These are phyloP conservation scores for Charadrius vociferus DNA, from an alignment of 2,113 vertebrate genomes.

Conservation along the genomic window DNA sequence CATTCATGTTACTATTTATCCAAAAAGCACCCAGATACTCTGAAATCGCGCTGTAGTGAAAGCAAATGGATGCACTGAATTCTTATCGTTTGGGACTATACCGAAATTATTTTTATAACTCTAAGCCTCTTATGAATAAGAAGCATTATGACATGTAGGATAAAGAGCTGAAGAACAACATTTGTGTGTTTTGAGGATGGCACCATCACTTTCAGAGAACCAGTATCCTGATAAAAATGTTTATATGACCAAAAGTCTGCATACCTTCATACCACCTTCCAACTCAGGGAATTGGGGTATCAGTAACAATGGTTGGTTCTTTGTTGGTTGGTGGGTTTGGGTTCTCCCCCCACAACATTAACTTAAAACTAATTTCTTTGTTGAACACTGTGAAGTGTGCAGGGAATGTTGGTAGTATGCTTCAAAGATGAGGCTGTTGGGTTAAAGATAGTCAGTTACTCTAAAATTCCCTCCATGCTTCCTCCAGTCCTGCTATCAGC, in stretches of 20 bases:
- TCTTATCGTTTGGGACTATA: neutral
- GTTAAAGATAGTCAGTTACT: neutral
- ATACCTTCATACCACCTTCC: neutral
- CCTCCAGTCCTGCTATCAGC: neutral
- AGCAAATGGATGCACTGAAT: neutral
- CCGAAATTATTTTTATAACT: neutral
- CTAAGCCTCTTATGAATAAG: neutral
- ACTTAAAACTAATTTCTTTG: neutral
- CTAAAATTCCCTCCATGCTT: neutral
- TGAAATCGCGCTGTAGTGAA: neutral
- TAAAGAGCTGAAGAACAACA: neutral
- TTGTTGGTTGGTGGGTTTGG: neutral
- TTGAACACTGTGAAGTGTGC: neutral
- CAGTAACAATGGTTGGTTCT: neutral
- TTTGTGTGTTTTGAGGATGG: neutral
- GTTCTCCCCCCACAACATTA: fast-evolving
- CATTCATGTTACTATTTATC: neutral
- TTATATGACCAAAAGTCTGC: neutral
- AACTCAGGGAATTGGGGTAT: neutral
- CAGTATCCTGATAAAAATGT: neutral
- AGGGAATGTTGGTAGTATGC: neutral
- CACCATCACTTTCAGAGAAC: neutral
- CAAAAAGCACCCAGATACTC: neutral
- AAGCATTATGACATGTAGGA: neutral
- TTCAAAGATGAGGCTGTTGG: neutral